Base-by-base conservation (phyloP, 2,113 vertebrate genomes). In the Xenus cinereus region DNA sequence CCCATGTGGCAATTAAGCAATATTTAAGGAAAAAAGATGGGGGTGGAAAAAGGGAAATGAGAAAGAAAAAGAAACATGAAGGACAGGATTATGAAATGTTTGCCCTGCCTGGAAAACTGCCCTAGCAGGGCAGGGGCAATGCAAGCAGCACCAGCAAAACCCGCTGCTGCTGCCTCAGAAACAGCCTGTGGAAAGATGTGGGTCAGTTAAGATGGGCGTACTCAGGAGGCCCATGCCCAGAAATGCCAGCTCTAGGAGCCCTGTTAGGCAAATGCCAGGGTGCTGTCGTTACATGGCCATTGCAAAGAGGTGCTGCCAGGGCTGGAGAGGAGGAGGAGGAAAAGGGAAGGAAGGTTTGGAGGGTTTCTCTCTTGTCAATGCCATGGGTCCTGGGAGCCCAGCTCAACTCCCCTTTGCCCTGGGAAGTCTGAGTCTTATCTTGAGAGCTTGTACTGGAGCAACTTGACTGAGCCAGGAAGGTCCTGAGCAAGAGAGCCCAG, bases 171-270 rank as follows among this genome's bases (percentile, higher is more conserved):
- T 95, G 91, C 87, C 93, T 77, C 90, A 95, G 94, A 78, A 93
- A 74, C 79, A 72, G 78, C 66, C 22, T 8, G 59, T 64, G 80
- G 63, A 89, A 21, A 97, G 97, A 96, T 95, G 87, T 94, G 96
- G 92, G 95, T 94, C 95, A 95, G 90, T 97, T 96, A 95, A 91
- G 82, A 87, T 4, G 91, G 96, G 96, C 2, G 79, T 86, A 80
- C 67, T 37, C 57, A 9, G 66, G 37, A 84, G 74, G 84, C 68
- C 92, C 74, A 10, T 78, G 79, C 27, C 89, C 88, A 68, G 81
- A 90, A 86, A 63, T 54, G 41, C 56, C 90, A 82, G 56, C 20
- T 81, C 67, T 54, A 79, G 57, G 83, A 77, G 66, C 62, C 33
- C 19, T 56, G 64, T 74, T 87, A 76, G 89, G 82, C 73, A 85